Conservation (phyloP, 1,140 invertebrate genomes). For the Anastatus disparis region DNA sequence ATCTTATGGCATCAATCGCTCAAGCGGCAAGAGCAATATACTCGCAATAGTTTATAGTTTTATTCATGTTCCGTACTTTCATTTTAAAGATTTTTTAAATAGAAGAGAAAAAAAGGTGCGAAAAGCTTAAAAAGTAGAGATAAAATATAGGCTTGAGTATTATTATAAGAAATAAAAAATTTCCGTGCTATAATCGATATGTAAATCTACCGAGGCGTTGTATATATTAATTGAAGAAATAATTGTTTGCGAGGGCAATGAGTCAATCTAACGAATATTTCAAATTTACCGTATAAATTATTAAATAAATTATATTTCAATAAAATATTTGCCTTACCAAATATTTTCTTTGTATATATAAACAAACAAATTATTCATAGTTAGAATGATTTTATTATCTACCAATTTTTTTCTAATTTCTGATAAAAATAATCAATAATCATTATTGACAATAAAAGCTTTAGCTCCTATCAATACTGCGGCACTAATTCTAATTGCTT, state of each 20-base stretch:
- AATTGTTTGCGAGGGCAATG: slow-evolving; percentile 5
- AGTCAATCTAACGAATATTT: not conserved
- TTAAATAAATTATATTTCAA: not conserved
- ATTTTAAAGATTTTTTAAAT: not conserved
- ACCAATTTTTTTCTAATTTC: too few species aligned
- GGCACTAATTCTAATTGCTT: slow-evolving; percentile 10
- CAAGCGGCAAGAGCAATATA: slow-evolving; percentile 56
- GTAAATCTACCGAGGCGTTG: slow-evolving; percentile 33
- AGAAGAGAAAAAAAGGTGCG: not conserved
- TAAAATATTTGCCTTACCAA: too few species aligned
- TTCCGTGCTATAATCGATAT: not conserved
- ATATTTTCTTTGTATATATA: too few species aligned
- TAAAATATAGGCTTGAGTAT: not conserved
- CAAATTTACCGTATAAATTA: not conserved
- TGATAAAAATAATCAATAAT: not conserved
- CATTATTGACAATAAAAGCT: too few species aligned
- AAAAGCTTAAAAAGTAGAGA: not conserved
- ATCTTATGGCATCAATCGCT: slow-evolving; percentile 51
- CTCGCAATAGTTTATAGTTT: not conserved
- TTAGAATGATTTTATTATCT: too few species aligned
- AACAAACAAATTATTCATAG: too few species aligned
- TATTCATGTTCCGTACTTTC: not conserved
- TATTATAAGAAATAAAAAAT: not conserved
- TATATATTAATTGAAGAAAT: slow-evolving; percentile 42
- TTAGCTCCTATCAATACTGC: not conserved